Evolutionary conservation across 2,888 invertebrate genomes (phyloP).

Genomic region (Tuberolachnus salignus): DNA sequence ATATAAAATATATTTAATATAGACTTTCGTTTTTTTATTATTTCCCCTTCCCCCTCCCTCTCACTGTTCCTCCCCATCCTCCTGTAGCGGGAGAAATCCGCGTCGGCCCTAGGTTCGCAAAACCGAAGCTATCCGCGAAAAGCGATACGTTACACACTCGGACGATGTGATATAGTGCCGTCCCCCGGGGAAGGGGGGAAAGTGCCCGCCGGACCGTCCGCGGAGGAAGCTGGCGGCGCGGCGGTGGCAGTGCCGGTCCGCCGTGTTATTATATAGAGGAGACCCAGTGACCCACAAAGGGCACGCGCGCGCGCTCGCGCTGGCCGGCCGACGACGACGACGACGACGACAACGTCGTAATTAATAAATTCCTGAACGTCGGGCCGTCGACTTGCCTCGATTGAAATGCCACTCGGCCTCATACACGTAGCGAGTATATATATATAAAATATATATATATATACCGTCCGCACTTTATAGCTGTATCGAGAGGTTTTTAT

Average conservation of each 20-base stretch:
- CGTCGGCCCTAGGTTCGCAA: too few species aligned
- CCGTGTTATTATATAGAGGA: neutral
- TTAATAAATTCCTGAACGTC: constrained; percentile 54
- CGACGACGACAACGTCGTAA: constrained; percentile 13
- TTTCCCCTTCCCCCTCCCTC: neutral
- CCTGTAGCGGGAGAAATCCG: too few species aligned
- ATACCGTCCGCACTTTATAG: too few species aligned
- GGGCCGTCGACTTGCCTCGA: neutral
- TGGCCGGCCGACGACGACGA: constrained; percentile 4
- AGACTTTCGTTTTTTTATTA: neutral
- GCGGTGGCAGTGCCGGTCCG: neutral
- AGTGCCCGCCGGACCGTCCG: neutral
- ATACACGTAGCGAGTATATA: constrained; percentile 33
- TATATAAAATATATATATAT: too few species aligned
- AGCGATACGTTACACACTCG: neutral
- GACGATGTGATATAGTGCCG: neutral
- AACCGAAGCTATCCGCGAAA: too few species aligned
- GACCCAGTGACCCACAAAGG: constrained; percentile 54
- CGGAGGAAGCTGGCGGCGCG: neutral
- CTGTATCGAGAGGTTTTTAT: neutral
- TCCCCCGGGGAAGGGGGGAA: neutral
- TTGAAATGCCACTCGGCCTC: constrained; percentile 42
- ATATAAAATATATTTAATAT: neutral
- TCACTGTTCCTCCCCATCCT: constrained; percentile 4
- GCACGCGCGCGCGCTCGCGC: neutral